These are phyloP conservation scores for Brenthis daphne DNA, from an alignment of 2,888 invertebrate species.

Conservation along the genomic window DNA sequence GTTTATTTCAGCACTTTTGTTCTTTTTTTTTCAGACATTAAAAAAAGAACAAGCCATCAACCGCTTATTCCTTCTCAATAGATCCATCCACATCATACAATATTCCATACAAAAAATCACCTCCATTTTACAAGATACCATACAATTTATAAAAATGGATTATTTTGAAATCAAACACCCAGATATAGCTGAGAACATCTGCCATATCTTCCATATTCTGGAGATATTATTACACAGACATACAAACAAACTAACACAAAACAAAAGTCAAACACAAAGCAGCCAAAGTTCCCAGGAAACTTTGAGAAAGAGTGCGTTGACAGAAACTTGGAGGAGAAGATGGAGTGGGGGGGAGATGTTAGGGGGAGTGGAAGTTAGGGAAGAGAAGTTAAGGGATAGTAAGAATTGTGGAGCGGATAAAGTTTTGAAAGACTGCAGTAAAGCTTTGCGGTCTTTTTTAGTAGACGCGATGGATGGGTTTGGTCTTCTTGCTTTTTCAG, in stretches of 20 bases:
- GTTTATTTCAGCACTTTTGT: background rate
- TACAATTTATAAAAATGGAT: conserved; percentile 45
- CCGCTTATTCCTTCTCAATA: conserved; percentile 58
- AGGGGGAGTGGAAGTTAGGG: conserved; percentile 26
- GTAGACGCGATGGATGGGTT: conserved; percentile 63
- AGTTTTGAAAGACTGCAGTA: conserved; percentile 52
- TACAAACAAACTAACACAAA: conserved; percentile 43
- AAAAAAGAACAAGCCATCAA: conserved; percentile 60
- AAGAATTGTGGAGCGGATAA: conserved; percentile 44
- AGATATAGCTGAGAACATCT: conserved; percentile 57
- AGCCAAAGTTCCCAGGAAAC: conserved; percentile 49
- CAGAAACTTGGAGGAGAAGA: conserved; percentile 67
- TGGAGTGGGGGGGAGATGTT: conserved; percentile 57
- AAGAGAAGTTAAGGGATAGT: conserved; percentile 36
- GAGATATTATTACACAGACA: conserved; percentile 58
- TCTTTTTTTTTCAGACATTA: conserved; percentile 54
- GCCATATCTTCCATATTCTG: conserved; percentile 62
- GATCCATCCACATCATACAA: conserved; percentile 61
- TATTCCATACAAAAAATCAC: conserved; percentile 62
- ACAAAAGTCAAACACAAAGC: conserved; percentile 40
- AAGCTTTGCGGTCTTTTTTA: conserved; percentile 63
- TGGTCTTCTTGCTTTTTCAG: conserved; percentile 62
- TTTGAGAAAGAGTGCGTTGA: conserved; percentile 55
- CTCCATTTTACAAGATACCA: conserved; percentile 48
- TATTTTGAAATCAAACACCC: conserved; percentile 49